Evolutionary conservation across 2,113 vertebrate species (phyloP).

Genomic region (Stomatorhinus ivindoensis): DNA sequence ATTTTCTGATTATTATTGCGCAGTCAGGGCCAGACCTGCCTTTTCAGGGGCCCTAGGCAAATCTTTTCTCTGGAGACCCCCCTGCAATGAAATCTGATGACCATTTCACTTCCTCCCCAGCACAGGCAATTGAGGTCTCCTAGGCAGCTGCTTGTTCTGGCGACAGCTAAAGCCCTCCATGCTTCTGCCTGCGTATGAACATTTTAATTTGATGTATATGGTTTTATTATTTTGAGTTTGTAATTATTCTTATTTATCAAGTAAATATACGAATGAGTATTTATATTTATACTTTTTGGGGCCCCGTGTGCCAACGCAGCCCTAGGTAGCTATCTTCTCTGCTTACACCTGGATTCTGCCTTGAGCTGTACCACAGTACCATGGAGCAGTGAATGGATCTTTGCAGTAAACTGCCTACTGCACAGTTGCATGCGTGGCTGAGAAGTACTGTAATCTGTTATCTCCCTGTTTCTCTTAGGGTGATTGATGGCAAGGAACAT

Average conservation of each 20-base stretch:
- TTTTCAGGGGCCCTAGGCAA: not conserved
- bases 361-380: not conserved
- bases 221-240: not conserved
- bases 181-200: not conserved
- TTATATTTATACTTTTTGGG: not conserved
- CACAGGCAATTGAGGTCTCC: not conserved
- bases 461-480: conserved; percentile 52
- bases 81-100: not conserved
- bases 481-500: conserved; percentile 83
- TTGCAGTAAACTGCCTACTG: not conserved
- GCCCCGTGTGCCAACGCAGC: not conserved
- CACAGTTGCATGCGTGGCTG: not conserved
- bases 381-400: not conserved
- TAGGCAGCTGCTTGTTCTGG: not conserved
- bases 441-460: not conserved
- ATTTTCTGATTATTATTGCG: not conserved
- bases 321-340: not conserved
- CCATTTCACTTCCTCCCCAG: not conserved
- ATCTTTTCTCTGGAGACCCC: not conserved
- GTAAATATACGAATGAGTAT: no score
- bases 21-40: not conserved
- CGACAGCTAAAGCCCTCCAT: not conserved
- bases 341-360: not conserved
- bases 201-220: not conserved
- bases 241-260: not conserved